These are phyloP conservation scores for Colletes latitarsis DNA, from an alignment of 1,140 invertebrate species.

Conservation along the genomic window DNA sequence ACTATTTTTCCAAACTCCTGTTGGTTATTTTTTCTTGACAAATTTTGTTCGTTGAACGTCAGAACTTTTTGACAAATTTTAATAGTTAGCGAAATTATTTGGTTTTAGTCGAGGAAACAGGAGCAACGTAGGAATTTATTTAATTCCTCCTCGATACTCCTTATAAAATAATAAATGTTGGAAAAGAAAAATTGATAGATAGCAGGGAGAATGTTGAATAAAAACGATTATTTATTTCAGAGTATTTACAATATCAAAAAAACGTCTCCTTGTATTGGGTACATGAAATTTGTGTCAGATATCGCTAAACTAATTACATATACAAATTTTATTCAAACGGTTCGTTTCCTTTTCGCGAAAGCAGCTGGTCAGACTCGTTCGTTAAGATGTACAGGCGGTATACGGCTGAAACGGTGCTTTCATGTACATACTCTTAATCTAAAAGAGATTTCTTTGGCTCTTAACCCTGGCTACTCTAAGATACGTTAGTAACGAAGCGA, in stretches of 20 bases:
- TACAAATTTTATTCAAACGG: slow-evolving; percentile 61
- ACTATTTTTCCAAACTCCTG: slow-evolving; percentile 21
- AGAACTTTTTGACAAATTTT: too few relatives aligned
- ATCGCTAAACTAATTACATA: slow-evolving; percentile 69
- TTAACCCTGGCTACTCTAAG: slow-evolving; percentile 44
- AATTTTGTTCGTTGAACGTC: too few relatives aligned
- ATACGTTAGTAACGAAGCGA: slow-evolving; percentile 46
- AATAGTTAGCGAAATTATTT: too few relatives aligned
- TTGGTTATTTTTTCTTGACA: not conserved
- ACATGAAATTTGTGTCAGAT: slow-evolving; percentile 67
- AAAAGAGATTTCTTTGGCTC: slow-evolving; percentile 33
- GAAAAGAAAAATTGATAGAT: not conserved
- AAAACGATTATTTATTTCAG: slow-evolving; percentile 79
- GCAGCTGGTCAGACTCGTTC: slow-evolving; percentile 59
- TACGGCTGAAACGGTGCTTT: slow-evolving; percentile 44
- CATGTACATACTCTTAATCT: slow-evolving; percentile 40
- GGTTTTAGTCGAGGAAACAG: too few relatives aligned
- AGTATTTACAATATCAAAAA: slow-evolving; percentile 79
- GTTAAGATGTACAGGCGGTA: slow-evolving; percentile 51
- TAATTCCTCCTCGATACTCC: too few relatives aligned
- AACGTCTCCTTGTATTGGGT: slow-evolving; percentile 68
- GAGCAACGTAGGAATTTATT: too few relatives aligned
- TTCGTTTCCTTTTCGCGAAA: slow-evolving; percentile 47
- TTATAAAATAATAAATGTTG: too few relatives aligned
- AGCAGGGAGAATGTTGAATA: slow-evolving; percentile 63